Conservation (phyloP, 1,140 invertebrate species). For the Aphidius gifuensis region DNA sequence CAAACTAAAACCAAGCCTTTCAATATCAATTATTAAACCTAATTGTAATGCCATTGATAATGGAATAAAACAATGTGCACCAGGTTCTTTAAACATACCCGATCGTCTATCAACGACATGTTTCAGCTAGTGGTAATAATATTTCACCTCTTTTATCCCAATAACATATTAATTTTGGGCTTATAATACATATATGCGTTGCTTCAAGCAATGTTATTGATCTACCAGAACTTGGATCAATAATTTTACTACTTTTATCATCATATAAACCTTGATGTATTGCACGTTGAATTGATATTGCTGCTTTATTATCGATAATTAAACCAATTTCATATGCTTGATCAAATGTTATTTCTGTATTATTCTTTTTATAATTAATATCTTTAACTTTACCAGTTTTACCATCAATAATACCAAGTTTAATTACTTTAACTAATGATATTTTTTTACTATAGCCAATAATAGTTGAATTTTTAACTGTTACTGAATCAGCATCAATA, state of each 20-base stretch:
- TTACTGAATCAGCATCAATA: conserved; percentile 78
- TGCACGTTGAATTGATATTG: conserved; percentile 80
- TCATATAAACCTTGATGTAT: conserved; percentile 85
- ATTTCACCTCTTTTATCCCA: conserved; percentile 70
- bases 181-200: conserved; percentile 74
- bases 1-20: conserved; percentile 74
- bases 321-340: conserved; percentile 80
- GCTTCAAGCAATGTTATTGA: conserved; percentile 81
- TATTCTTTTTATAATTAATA: conserved; percentile 60
- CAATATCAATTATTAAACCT: conserved; percentile 81
- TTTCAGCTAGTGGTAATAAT: conserved; percentile 71
- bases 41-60: conserved; percentile 70
- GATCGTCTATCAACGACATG: conserved; percentile 77
- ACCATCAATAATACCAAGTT: conserved; percentile 71
- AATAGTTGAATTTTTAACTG: conserved; percentile 77
- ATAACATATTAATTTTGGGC: conserved; percentile 76
- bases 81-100: conserved; percentile 74
- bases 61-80: conserved; percentile 63
- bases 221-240: conserved; percentile 71
- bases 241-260: conserved; percentile 75
- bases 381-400: conserved; percentile 70
- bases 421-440: conserved; percentile 71
- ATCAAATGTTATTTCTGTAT: conserved; percentile 68
- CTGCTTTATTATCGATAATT: conserved; percentile 74
- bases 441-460: conserved; percentile 73